phyloP scores from a whole-genome alignment of 2,888 invertebrate genomes.

The Dichetophora obliterata region DNA sequence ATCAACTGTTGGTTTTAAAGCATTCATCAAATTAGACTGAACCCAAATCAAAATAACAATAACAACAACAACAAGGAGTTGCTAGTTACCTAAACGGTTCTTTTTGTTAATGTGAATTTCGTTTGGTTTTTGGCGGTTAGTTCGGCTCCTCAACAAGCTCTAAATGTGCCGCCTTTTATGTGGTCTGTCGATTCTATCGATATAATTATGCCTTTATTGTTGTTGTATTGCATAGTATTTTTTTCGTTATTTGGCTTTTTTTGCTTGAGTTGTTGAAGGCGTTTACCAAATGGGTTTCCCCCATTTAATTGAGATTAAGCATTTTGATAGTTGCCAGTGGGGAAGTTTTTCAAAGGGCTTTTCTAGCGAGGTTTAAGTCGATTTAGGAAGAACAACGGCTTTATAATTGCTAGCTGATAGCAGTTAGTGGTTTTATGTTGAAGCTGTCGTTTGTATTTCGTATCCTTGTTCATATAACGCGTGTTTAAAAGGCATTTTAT shows the following conservation, averaged over 20 bases:
- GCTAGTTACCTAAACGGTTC: conserved; percentile 22
- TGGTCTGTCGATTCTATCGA: conserved; percentile 30
- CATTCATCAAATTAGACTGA: conserved; percentile 1
- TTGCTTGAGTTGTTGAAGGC: neutral
- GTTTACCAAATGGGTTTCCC: conserved; percentile 4
- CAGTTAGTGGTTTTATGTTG: conserved; percentile 7
- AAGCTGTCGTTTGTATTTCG: neutral
- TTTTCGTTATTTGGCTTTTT: neutral
- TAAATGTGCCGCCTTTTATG: conserved; percentile 32
- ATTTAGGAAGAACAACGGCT: neutral
- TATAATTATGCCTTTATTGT: conserved; percentile 26
- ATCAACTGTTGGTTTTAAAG: neutral
- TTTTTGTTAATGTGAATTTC: neutral
- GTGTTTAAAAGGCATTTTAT: conserved; percentile 32
- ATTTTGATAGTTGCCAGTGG: conserved; percentile 39
- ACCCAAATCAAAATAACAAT: neutral
- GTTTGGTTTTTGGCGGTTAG: neutral
- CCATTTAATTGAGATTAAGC: conserved; percentile 38
- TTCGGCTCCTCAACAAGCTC: conserved; percentile 1
- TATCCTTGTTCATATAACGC: conserved; percentile 11
- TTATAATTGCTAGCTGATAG: conserved; percentile 12
- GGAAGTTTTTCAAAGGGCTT: neutral
- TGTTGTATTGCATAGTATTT: neutral
- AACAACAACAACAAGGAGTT: neutral
- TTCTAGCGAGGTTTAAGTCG: neutral